Evolutionary conservation across 2,113 vertebrate species (phyloP).

Genomic region (Agapornis roseicollis): DNA sequence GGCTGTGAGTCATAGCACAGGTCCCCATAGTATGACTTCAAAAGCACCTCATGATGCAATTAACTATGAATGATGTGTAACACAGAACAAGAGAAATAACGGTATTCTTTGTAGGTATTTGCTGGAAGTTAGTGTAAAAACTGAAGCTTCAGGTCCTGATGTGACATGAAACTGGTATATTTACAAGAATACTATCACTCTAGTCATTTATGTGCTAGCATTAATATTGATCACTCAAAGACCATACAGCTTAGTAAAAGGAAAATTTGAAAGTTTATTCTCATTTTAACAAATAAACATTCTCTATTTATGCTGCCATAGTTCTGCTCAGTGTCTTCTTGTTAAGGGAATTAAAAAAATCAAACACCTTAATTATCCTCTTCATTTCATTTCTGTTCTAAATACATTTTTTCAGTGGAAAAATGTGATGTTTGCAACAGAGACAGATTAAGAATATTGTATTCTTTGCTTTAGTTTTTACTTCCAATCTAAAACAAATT

Average conservation of each 20-base stretch:
- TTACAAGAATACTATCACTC: neutral
- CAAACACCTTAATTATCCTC: neutral
- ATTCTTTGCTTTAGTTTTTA: neutral
- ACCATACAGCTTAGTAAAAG: neutral
- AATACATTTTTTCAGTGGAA: neutral
- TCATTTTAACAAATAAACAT: neutral
- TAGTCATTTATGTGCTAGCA: neutral
- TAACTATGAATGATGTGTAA: neutral
- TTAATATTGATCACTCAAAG: neutral
- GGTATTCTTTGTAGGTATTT: neutral
- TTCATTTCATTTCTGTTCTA: rapidly evolving
- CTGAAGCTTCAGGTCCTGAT: neutral
- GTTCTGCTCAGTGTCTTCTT: neutral
- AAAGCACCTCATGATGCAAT: neutral
- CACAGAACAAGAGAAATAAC: neutral
- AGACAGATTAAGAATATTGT: neutral
- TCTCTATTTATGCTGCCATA: neutral
- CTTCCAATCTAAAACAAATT: neutral
- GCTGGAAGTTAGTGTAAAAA: neutral
- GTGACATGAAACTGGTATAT: neutral
- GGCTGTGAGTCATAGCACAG: neutral
- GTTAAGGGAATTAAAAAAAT: neutral
- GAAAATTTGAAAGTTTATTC: neutral
- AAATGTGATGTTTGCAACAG: neutral
- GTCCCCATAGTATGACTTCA: neutral